These are phyloP conservation scores for Gopherus evgoodei DNA, from an alignment of 2,113 vertebrate genomes.

Conservation along the genomic window DNA sequence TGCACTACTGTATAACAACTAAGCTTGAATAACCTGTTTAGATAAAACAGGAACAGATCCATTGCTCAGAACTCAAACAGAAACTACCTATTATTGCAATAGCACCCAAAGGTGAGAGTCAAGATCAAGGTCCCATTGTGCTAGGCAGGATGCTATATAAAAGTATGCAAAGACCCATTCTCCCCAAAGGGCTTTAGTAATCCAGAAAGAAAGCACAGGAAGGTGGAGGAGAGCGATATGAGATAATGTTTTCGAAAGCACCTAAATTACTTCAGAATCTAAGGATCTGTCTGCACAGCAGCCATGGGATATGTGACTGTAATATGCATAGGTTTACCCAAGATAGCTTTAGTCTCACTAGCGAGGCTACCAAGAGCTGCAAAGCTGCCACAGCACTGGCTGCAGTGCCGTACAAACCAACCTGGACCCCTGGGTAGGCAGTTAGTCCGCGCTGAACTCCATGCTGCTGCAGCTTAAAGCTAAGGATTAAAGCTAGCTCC, in stretches of 20 bases:
- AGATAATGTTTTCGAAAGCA: not conserved
- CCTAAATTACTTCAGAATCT: not conserved
- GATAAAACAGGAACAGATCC: constrained; percentile 26
- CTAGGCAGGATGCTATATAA: not conserved
- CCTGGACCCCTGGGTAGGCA: no score
- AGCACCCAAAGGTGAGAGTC: not conserved
- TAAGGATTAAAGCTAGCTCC: no score
- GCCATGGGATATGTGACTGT: no score
- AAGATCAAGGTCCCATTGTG: not conserved
- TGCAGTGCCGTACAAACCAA: no score
- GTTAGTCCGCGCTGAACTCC: no score
- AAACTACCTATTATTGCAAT: constrained; percentile 11
- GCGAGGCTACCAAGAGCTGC: no score
- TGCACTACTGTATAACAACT: constrained; percentile 17
- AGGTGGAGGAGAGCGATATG: no score
- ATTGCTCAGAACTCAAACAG: constrained; percentile 26
- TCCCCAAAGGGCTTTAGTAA: not conserved
- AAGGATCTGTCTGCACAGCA: not conserved
- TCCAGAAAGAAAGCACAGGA: not conserved
- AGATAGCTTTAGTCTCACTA: no score
- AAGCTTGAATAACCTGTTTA: not conserved
- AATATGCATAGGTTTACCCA: no score
- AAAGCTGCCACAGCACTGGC: no score
- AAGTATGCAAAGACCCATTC: not conserved
- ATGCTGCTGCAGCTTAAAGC: no score